These are phyloP conservation scores for Pholis gunnellus DNA, from an alignment of 2,113 vertebrate genomes.

Conservation along the genomic window DNA sequence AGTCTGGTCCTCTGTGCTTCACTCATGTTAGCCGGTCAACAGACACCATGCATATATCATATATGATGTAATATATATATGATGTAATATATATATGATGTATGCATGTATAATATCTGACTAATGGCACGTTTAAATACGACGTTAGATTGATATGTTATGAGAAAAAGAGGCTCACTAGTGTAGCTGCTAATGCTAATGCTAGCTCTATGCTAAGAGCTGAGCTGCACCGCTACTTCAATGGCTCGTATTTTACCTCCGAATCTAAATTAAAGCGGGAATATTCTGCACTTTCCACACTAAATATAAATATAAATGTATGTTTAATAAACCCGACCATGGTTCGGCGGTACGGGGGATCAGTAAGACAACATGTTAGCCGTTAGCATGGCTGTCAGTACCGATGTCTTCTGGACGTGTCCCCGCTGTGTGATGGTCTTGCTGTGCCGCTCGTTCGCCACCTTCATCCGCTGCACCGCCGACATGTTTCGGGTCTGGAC, in stretches of 20 bases:
- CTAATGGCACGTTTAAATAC: too few relatives aligned
- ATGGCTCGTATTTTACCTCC: too few relatives aligned
- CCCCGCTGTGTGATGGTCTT: constrained; percentile 87
- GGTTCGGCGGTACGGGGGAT: not conserved
- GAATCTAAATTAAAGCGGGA: too few relatives aligned
- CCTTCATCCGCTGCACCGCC: constrained; percentile 87
- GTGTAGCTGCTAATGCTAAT: not conserved
- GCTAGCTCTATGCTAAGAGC: not conserved
- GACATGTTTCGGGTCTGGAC: constrained; percentile 78
- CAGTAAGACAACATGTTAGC: not conserved
- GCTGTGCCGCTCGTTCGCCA: constrained; percentile 88
- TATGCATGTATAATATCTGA: too few relatives aligned
- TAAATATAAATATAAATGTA: too few relatives aligned
- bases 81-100: too few relatives aligned
- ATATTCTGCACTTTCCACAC: too few relatives aligned
- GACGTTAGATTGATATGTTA: too few relatives aligned
- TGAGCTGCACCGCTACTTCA: too few relatives aligned
- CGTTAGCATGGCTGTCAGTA: constrained; percentile 50
- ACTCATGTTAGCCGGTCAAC: not conserved
- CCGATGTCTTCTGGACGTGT: constrained; percentile 86
- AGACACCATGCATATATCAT: too few relatives aligned
- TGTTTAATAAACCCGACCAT: not conserved
- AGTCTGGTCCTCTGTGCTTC: not conserved
- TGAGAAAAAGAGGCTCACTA: too few relatives aligned
- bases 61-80: too few relatives aligned